A percentile compares a stretch with the other conserved stretches of the same genome.
phyloP scores from a whole-genome alignment of 2,797 vertebrate species.

The Dryobates pubescens region DNA sequence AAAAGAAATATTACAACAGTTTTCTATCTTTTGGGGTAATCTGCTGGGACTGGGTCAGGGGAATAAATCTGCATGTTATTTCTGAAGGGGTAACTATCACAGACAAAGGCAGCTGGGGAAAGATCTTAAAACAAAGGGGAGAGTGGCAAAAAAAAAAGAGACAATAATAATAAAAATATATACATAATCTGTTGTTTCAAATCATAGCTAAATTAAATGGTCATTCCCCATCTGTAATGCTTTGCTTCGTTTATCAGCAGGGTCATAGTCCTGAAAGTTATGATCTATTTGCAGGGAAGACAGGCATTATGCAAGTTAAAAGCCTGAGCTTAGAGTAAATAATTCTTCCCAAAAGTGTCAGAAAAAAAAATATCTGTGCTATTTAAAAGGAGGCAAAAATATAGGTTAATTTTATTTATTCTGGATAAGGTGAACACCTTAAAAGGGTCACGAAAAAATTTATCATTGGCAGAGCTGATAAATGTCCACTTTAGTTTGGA shows the following conservation, averaged over 20 bases:
- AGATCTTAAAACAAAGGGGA: not conserved
- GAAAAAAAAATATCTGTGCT: conserved; percentile 31
- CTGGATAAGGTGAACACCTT: conserved; percentile 29
- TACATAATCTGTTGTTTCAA: not conserved
- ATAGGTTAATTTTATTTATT: conserved; percentile 54
- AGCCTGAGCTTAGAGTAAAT: conserved; percentile 59
- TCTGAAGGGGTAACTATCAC: not conserved
- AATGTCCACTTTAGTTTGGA: conserved; percentile 39
- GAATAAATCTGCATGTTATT: conserved; percentile 28
- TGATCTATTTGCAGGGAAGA: conserved; percentile 39
- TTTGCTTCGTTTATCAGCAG: not conserved
- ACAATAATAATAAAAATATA: not conserved
- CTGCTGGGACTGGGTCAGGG: not conserved
- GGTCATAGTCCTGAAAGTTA: conserved; percentile 44
- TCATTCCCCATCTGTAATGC: not conserved
- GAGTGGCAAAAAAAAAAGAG: not conserved
- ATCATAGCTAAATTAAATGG: not conserved
- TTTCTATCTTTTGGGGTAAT: conserved; percentile 50
- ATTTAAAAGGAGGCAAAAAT: conserved; percentile 44
- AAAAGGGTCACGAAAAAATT: conserved; percentile 58
- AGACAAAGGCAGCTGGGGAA: not conserved
- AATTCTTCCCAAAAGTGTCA: conserved; percentile 44
- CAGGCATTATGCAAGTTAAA: conserved; percentile 42
- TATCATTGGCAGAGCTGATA: conserved; percentile 15
- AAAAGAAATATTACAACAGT: not conserved